Conservation (phyloP, 2,888 invertebrate species). For the Dynastes maya region DNA sequence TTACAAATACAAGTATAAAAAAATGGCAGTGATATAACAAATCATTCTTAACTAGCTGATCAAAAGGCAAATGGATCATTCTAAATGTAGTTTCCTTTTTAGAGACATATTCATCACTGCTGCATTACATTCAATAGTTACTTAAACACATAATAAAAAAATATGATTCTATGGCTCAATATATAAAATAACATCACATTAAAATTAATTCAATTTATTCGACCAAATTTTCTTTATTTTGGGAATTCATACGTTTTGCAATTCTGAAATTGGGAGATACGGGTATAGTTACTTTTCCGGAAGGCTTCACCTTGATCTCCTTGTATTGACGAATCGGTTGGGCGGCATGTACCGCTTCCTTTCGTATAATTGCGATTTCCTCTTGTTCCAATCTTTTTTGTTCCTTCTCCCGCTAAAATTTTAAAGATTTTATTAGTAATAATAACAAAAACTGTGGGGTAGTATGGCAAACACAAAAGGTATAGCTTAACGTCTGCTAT, state of each 20-base stretch:
- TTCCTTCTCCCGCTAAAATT: slow-evolving; percentile 67
- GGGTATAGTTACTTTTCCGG: slow-evolving; percentile 76
- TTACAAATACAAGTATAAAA: no score
- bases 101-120: no score
- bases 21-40: no score
- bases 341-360: slow-evolving; percentile 76
- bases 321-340: slow-evolving; percentile 75
- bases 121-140: no score
- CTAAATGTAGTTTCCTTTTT: no score
- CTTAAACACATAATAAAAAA: not conserved
- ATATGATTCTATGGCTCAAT: not conserved
- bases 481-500: no score
- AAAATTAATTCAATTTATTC: not conserved
- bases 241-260: slow-evolving; percentile 43
- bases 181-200: not conserved
- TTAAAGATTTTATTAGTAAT: not conserved
- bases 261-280: slow-evolving; percentile 74
- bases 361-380: slow-evolving; percentile 72
- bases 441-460: no score
- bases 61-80: no score
- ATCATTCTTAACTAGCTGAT: no score
- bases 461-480: no score
- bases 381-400: slow-evolving; percentile 70
- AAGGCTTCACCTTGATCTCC: slow-evolving; percentile 72
- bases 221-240: slow-evolving; percentile 55